These are phyloP conservation scores for Sialis fuliginosa DNA, from an alignment of 2,888 invertebrate genomes.

Conservation along the genomic window DNA sequence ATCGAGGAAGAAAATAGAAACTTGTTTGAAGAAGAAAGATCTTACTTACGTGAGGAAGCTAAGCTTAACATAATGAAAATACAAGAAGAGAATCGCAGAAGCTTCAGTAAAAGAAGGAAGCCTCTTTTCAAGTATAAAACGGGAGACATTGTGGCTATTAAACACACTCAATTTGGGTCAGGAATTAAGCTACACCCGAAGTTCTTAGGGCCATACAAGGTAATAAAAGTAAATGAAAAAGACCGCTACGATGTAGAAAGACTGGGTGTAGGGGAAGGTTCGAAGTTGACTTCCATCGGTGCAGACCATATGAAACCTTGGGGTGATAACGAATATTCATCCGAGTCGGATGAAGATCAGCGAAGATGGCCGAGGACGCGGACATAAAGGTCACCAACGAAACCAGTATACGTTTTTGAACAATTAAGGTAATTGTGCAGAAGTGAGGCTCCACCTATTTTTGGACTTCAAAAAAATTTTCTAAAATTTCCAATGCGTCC, in stretches of 20 bases:
- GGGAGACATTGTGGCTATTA: conserved; percentile 17
- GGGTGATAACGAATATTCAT: not conserved
- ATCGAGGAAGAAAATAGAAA: conserved; percentile 9
- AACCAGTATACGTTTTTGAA: too few relatives aligned
- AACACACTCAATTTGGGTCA: conserved; percentile 18
- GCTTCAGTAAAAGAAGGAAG: conserved; percentile 12
- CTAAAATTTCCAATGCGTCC: too few relatives aligned
- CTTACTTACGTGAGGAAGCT: conserved; percentile 6
- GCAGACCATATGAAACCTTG: conserved; percentile 15
- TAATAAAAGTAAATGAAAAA: conserved; percentile 14
- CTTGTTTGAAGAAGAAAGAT: conserved; percentile 8
- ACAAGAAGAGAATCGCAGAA: conserved; percentile 12
- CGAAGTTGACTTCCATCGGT: conserved; percentile 12
- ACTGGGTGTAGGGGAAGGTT: conserved; percentile 15
- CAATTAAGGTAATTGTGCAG: too few relatives aligned
- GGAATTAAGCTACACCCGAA: conserved; percentile 18
- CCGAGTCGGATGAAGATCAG: not conserved
- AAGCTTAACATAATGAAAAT: conserved; percentile 9
- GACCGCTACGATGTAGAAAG: conserved; percentile 18
- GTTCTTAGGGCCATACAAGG: conserved; percentile 19
- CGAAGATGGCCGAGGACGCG: conserved; percentile 3
- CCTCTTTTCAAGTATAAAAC: conserved; percentile 10
- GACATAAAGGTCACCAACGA: too few relatives aligned
- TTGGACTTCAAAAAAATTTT: too few relatives aligned
- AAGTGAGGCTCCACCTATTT: too few relatives aligned